Percentiles rank a stretch among this genome's conserved stretches.
phyloP scores from a whole-genome alignment of 2,113 vertebrate species.

The Leptosomus discolor region DNA sequence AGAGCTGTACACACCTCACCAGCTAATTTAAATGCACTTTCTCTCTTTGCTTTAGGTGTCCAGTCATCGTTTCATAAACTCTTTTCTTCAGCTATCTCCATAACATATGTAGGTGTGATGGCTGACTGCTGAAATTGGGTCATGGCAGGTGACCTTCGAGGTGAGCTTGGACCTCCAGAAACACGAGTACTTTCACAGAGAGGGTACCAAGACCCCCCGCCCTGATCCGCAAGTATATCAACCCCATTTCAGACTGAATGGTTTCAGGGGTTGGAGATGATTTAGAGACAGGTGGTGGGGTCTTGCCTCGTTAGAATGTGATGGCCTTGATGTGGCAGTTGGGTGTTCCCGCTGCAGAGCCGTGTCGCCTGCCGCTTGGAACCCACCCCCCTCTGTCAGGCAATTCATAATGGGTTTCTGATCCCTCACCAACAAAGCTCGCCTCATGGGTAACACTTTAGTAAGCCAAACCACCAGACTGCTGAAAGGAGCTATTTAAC shows the following conservation, averaged over 20 bases:
- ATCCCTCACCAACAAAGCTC: not conserved
- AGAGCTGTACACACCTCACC: accelerated
- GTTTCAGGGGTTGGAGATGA: not conserved
- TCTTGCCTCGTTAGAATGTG: not conserved
- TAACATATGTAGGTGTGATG: accelerated
- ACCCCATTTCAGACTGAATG: not conserved
- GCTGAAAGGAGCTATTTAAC: not conserved
- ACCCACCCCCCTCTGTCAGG: not conserved
- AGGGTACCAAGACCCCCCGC: not conserved
- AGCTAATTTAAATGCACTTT: accelerated
- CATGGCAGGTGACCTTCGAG: not conserved
- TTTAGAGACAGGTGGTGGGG: not conserved
- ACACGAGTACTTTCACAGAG: accelerated
- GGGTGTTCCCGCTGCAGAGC: accelerated
- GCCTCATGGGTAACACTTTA: not conserved
- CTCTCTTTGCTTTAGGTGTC: not conserved
- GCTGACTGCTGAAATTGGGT: not conserved
- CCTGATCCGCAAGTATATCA: not conserved
- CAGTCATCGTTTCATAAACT: not conserved
- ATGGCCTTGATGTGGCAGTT: not conserved
- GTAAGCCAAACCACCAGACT: not conserved
- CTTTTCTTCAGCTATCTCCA: not conserved
- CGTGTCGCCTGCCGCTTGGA: accelerated
- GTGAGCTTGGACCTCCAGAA: not conserved
- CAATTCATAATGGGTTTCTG: not conserved